Percentiles rank a stretch among this genome's conserved stretches.
These are phyloP conservation scores for Drosophila quadrilineata DNA, from an alignment of 1,140 invertebrate species.

Conservation along the genomic window DNA sequence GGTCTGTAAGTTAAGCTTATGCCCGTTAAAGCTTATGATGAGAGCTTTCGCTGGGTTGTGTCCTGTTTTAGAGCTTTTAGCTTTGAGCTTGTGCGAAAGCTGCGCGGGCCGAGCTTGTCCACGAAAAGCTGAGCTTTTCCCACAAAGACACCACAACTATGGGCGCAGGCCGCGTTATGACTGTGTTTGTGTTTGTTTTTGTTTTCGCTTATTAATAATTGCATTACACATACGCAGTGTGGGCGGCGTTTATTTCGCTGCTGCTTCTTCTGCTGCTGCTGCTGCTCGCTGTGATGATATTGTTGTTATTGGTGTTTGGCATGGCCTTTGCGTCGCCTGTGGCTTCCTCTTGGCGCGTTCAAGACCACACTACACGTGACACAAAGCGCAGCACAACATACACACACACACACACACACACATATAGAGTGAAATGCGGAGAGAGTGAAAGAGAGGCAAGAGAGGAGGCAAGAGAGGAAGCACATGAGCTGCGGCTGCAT, in stretches of 20 bases:
- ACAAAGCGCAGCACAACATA: constrained; percentile 29
- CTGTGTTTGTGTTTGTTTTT: constrained; percentile 28
- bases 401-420: background rate
- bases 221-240: constrained; percentile 71
- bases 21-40: no score
- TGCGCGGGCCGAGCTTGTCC: no score
- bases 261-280: background rate
- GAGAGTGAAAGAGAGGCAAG: background rate
- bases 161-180: no score
- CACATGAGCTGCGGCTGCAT: constrained; percentile 44
- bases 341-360: constrained; percentile 46
- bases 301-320: constrained; percentile 10
- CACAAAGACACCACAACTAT: no score
- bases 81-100: no score
- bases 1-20: no score
- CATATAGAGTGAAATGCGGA: background rate
- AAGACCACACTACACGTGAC: constrained; percentile 67
- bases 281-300: background rate
- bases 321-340: constrained; percentile 22
- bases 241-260: constrained; percentile 15
- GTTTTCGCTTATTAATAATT: constrained; percentile 72
- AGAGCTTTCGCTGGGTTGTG: no score
- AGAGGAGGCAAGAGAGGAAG: background rate
- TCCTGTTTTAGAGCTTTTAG: no score
- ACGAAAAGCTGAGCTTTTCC: no score